Evolutionary conservation across 2,888 invertebrate species (phyloP), one percentile per base, ranked within the genome.

Genomic region (Orthosia gracilis): DNA sequence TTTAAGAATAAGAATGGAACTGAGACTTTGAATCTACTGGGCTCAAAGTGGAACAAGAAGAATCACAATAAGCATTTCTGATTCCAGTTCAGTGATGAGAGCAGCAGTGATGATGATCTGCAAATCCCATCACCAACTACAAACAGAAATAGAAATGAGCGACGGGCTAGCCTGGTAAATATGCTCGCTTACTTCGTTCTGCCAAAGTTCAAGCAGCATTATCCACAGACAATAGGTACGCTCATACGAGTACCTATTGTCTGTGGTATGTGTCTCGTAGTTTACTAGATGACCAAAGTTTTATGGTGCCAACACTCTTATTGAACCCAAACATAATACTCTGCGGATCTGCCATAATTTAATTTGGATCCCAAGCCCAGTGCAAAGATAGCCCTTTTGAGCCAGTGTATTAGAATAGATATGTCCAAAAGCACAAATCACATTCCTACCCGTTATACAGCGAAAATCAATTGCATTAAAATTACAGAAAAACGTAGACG

Each of bases 11-110:
- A 40, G 9, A 40, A 40, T 40, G 40, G 40, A 40, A 40, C 40
- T 40, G 40, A 40, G 40, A 40, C 9, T 40, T 9, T 40, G 40
- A 40, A 9, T 0, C 40, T 40, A 9, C 40, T 31, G 31, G 31
- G 40, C 40, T 9, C 7, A 15, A 23, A 23, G 5, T 62, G 23
- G 47, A 47, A 55, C 15, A 9, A 49, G 47, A 49, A 23, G 23
- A 57, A 49, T 57, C 15, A 69, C 15, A 1, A 23, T 21, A 26
- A 11, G 26, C 1, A 17, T 68, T 62, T 31, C 23, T 66, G 26
- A 68, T 86, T 88, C 67, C 82, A 84, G 86, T 70, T 76, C 69
- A 73, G 79, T 83, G 77, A 74, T 70, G 82, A 87, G 76, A 87
- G 65, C 47, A 78, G 82, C 71, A 73, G 78, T 13, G 77, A 78